Conservation (phyloP, 2,797 vertebrate genomes). For the Enteromius paludinosus region DNA sequence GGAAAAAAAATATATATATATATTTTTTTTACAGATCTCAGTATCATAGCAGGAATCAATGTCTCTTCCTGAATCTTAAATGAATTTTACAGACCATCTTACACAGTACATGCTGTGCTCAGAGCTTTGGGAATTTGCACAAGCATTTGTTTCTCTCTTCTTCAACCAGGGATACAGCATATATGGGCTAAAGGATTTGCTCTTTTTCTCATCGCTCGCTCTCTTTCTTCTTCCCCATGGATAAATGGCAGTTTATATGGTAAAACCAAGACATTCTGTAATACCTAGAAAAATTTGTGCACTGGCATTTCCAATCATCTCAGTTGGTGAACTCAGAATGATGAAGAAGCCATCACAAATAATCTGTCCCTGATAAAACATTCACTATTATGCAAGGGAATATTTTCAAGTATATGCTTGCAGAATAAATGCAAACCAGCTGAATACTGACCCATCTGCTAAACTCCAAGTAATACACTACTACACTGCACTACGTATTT, state of each 20-base stretch:
- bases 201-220: background rate
- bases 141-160: slow-evolving; percentile 9
- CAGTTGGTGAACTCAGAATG: background rate
- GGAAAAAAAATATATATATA: background rate
- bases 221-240: background rate
- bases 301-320: background rate
- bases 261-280: background rate
- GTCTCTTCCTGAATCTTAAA: slow-evolving; percentile 24
- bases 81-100: slow-evolving; percentile 19
- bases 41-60: slow-evolving; percentile 26
- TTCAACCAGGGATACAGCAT: slow-evolving; percentile 10
- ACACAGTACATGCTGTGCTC: background rate
- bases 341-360: background rate
- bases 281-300: background rate
- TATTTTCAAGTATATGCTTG: background rate
- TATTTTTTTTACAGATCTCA: slow-evolving; percentile 17
- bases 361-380: background rate
- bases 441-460: background rate
- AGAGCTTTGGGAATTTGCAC: slow-evolving; percentile 5
- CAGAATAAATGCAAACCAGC: background rate
- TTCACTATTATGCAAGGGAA: background rate
- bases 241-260: background rate
- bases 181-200: background rate
- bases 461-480: background rate
- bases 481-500: background rate